Conservation (phyloP, 2,113 vertebrate genomes). For the Collichthys lucidus region DNA sequence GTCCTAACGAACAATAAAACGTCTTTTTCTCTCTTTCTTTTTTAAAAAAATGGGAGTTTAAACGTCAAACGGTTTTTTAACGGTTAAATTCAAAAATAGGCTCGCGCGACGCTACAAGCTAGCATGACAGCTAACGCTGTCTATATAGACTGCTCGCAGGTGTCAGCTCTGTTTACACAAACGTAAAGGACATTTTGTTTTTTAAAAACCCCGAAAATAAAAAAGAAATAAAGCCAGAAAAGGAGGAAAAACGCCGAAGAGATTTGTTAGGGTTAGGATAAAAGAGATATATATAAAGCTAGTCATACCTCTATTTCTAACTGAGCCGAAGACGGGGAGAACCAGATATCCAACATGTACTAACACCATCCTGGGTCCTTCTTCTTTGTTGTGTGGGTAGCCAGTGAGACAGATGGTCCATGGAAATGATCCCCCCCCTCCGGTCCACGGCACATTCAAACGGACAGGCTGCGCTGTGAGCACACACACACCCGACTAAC, state of each 20-base stretch:
- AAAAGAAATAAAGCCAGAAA: neutral
- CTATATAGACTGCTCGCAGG: conserved; percentile 65
- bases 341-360: conserved; percentile 98
- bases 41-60: no score
- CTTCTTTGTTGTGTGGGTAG: conserved; percentile 86
- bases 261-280: conserved; percentile 24
- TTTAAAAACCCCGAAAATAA: no score
- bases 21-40: no score
- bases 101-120: conserved; percentile 23
- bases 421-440: conserved; percentile 89
- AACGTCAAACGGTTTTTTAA: neutral
- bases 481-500: conserved; percentile 83
- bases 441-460: conserved; percentile 87
- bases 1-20: neutral
- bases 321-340: conserved; percentile 97
- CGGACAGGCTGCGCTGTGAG: conserved; percentile 83
- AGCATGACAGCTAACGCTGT: conserved; percentile 55
- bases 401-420: conserved; percentile 91
- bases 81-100: neutral
- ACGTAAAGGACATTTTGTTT: conserved; percentile 26
- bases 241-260: conserved; percentile 22
- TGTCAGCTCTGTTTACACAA: conserved; percentile 75
- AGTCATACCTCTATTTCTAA: conserved; percentile 95
- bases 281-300: conserved; percentile 30
- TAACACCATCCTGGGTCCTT: conserved; percentile 95